phyloP scores from a whole-genome alignment of 2,113 vertebrate genomes.

The Salvator merianae region DNA sequence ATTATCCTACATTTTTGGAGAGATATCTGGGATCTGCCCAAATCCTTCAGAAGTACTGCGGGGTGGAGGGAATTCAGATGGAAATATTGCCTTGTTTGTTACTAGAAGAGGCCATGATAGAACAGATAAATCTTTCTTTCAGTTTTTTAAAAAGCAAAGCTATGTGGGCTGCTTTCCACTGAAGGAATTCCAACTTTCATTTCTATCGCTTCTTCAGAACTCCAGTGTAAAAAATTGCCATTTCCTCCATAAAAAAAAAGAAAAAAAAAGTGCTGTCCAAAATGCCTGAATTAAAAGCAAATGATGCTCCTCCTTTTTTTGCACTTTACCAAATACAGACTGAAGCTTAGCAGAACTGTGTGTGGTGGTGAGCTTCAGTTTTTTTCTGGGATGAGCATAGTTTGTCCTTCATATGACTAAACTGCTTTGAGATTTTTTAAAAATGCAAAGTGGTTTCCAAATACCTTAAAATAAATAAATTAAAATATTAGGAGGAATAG shows the following conservation, averaged over 20 bases:
- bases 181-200: background rate
- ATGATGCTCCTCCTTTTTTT: background rate
- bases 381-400: no score
- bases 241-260: background rate
- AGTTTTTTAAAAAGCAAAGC: background rate
- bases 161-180: background rate
- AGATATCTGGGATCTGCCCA: background rate
- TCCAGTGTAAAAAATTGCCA: background rate
- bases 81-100: background rate
- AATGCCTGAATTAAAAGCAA: constrained; percentile 7
- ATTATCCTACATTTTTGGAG: background rate
- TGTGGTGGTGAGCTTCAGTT: background rate
- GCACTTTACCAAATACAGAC: background rate
- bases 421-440: no score
- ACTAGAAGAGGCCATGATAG: background rate
- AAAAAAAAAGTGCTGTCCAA: constrained; percentile 24
- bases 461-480: no score
- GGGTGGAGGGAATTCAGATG: no score
- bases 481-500: background rate
- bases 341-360: no score
- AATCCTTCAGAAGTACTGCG: background rate
- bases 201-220: background rate
- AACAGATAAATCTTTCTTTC: background rate
- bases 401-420: no score
- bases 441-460: no score